Evolutionary conservation across 2,113 vertebrate genomes (phyloP), one percentile per base, ranked within the genome.

Genomic region (Guaruba guarouba): DNA sequence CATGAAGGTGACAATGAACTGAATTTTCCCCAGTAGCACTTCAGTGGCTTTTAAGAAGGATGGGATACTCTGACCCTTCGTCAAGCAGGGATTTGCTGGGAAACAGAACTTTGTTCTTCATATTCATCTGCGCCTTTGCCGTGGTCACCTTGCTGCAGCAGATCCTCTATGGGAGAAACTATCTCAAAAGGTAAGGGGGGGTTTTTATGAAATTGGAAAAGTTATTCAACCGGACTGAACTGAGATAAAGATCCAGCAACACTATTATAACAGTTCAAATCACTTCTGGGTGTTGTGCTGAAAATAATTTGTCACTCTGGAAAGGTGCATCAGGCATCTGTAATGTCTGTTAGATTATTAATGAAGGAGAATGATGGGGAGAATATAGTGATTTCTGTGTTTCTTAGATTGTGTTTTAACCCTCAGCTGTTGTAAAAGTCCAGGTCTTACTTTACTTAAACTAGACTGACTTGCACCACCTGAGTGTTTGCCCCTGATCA

Each of bases 71-170:
- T 54, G 99, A 99, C 97, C 99, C 99, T 95, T 98, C 99, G 1
- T 98, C 97, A 51, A 98, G 98, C 96, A 98, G 99, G 97, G 99
- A 99, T 93, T 94, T 99, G 96, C 97, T 99, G 96, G 99, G 99
- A 90, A 99, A 98, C 97, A 98, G 99, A 97, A 99, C 99, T 95
- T 98, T 99, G 97, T 99, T 99, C 92, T 99, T 99, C 95, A 99
- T 99, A 84, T 99, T 99, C 97, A 99, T 99, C 98, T 99, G 99
- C 98, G 99, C 99, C 88, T 99, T 99, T 91, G 99, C 99, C 39
- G 97, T 99, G 95, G 99, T 99, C 96, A 99, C 99, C 79, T 98
- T 99, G 92, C 97, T 99, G 97, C 99, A 99, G 95, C 99, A 99
- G 98, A 99, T 99, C 92, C 98, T 99, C n/a, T 99, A 99, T 6